Evolutionary conservation across 2,797 vertebrate species (phyloP).

Genomic region (Anguilla megastoma): DNA sequence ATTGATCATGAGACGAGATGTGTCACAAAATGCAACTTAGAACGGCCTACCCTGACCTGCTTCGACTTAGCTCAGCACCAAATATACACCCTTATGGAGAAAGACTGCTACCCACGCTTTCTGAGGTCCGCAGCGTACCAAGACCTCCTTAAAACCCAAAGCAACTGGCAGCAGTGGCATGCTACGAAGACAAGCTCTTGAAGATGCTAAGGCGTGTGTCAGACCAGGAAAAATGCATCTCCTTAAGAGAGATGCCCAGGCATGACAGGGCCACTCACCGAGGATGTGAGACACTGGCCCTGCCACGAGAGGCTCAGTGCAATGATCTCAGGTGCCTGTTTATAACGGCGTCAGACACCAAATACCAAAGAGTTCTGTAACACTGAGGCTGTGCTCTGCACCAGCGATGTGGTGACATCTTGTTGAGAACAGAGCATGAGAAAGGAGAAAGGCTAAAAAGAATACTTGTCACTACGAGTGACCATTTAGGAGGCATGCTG

Average conservation of each 20-base stretch:
- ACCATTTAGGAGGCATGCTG: not conserved
- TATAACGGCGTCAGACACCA: not conserved
- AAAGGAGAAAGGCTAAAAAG: not conserved
- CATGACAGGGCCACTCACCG: not conserved
- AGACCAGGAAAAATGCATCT: not conserved
- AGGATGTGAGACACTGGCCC: not conserved
- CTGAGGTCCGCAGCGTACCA: slow-evolving; percentile 68
- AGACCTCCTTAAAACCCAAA: slow-evolving; percentile 48
- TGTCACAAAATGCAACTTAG: slow-evolving; percentile 74
- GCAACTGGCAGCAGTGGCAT: not conserved
- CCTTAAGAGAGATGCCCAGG: not conserved
- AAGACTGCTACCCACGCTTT: slow-evolving; percentile 80
- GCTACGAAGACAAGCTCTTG: not conserved
- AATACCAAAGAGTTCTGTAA: not conserved
- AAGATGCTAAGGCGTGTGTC: not conserved
- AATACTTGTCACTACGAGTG: not conserved
- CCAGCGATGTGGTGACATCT: not conserved
- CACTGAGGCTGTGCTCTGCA: not conserved
- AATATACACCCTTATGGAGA: slow-evolving; percentile 80
- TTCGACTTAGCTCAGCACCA: slow-evolving; percentile 73
- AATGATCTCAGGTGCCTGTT: not conserved
- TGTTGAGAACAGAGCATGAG: not conserved
- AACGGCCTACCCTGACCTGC: slow-evolving; percentile 56
- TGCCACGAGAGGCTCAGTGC: not conserved
- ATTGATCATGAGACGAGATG: slow-evolving; percentile 79